Percentiles rank a stretch among this genome's conserved stretches.
Evolutionary conservation across 2,888 invertebrate genomes (phyloP).

Genomic region (Rhagium mordax): DNA sequence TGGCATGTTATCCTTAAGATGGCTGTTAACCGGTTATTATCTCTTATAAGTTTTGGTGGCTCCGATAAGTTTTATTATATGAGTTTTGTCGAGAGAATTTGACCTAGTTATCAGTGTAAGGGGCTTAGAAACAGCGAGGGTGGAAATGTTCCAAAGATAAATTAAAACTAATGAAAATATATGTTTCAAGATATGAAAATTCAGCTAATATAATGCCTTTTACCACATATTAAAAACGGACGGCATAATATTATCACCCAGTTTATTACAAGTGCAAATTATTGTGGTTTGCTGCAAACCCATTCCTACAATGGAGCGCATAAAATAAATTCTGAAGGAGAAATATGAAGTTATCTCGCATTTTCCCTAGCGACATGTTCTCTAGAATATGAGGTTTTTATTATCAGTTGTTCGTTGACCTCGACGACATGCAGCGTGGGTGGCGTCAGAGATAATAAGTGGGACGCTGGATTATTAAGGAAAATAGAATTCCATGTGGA

Average conservation of each 20-base stretch:
- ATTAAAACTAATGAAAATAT: constrained; percentile 1
- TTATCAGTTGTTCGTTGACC: not conserved
- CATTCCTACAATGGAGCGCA: not conserved
- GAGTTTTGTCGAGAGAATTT: not conserved
- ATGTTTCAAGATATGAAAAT: not conserved
- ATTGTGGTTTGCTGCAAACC: not conserved
- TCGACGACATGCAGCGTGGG: not conserved
- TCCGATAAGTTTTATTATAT: constrained; percentile 14
- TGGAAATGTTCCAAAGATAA: not conserved
- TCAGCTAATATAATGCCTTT: not conserved
- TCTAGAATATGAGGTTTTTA: not conserved
- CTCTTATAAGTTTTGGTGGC: constrained; percentile 13
- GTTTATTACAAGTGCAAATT: not conserved
- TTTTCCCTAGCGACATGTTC: not conserved
- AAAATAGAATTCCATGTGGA: not conserved
- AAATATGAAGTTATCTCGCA: not conserved
- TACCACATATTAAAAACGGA: not conserved
- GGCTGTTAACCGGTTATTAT: not conserved
- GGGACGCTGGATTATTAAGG: not conserved
- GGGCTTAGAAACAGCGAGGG: not conserved
- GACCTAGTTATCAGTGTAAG: not conserved
- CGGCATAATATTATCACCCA: not conserved
- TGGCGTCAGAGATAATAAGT: not conserved
- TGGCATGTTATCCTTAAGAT: not conserved
- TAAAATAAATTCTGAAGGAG: not conserved